Evolutionary conservation across 2,113 vertebrate species (phyloP).

Genomic region (Astatotilapia flaviijosephi): DNA sequence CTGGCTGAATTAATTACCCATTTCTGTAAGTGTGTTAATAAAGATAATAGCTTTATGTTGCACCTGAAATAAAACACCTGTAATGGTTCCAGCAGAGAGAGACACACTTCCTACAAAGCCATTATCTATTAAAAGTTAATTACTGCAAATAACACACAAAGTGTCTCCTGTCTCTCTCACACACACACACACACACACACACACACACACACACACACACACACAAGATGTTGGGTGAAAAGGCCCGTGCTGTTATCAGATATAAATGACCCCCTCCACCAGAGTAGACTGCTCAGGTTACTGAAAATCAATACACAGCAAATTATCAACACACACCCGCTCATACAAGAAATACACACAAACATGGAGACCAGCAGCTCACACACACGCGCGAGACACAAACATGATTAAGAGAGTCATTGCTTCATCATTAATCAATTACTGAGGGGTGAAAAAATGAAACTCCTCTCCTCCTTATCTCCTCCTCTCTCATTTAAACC

Average conservation of each 20-base stretch:
- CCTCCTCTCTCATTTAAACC: neutral
- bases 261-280: slow-evolving; percentile 52
- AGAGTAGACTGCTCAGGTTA: slow-evolving; percentile 60
- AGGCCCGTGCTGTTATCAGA: slow-evolving; percentile 43
- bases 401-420: slow-evolving; percentile 21
- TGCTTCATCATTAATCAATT: slow-evolving; percentile 30
- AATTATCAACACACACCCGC: slow-evolving; percentile 35
- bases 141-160: slow-evolving; percentile 19
- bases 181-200: neutral
- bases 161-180: neutral
- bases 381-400: neutral
- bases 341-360: neutral
- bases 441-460: neutral
- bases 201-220: neutral
- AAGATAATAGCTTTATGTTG: neutral
- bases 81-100: neutral
- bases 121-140: slow-evolving; percentile 40
- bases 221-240: slow-evolving; percentile 43
- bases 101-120: neutral
- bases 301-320: slow-evolving; percentile 60
- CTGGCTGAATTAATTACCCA: neutral
- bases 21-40: neutral
- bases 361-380: neutral
- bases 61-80: neutral
- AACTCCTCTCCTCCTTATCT: neutral